Evolutionary conservation across 2,113 vertebrate species (phyloP).

Genomic region (Scalopus aquaticus): DNA sequence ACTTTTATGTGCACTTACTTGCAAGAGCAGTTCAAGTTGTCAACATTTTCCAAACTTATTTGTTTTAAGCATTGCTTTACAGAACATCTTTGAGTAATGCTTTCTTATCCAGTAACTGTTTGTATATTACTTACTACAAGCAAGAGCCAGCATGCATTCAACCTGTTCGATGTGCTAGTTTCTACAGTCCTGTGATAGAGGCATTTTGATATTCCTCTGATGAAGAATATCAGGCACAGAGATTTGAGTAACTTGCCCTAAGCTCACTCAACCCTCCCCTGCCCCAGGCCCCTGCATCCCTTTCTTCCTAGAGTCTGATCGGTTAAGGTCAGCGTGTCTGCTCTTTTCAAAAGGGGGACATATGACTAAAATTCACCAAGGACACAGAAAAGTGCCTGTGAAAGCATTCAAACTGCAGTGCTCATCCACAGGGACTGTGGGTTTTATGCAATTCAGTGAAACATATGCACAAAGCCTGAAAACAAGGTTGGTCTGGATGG

Average conservation of each 20-base stretch:
- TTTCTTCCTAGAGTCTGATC: background rate
- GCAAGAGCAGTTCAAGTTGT: background rate
- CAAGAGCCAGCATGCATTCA: background rate
- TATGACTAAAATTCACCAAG: background rate
- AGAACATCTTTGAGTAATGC: background rate
- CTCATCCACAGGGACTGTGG: background rate
- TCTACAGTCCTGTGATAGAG: background rate
- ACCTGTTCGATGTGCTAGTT: background rate
- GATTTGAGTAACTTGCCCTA: background rate
- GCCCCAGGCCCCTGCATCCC: background rate
- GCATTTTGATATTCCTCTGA: background rate
- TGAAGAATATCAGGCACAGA: background rate
- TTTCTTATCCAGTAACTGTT: background rate
- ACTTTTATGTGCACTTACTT: background rate
- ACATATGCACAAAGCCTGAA: background rate
- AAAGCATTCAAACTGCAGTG: background rate
- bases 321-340: background rate
- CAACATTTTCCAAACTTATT: background rate
- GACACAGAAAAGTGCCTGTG: background rate
- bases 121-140: background rate
- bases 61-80: constrained; percentile 2
- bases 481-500: background rate
- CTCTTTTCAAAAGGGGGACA: background rate
- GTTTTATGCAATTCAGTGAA: background rate
- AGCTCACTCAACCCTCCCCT: background rate